Conservation (phyloP, 2,797 vertebrate species). For the Lagocephalus sceleratus region DNA sequence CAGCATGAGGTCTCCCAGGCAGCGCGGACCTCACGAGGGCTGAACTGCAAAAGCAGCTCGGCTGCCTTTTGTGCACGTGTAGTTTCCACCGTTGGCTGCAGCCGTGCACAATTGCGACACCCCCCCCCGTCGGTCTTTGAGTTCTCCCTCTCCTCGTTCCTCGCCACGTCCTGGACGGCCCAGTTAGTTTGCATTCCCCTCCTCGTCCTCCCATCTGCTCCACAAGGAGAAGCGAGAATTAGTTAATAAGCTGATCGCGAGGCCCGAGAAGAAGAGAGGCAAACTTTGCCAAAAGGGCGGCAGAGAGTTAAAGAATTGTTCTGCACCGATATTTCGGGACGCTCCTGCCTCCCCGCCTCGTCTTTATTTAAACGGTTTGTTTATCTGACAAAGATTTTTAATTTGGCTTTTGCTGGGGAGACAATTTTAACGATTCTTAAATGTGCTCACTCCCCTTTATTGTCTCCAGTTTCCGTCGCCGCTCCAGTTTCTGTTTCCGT, state of each 20-base stretch:
- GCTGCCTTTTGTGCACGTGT: no score
- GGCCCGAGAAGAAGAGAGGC: slow-evolving; percentile 33
- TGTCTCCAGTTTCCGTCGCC: not conserved
- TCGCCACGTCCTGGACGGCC: slow-evolving; percentile 34
- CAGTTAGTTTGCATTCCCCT: slow-evolving; percentile 48
- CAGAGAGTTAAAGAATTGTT: slow-evolving; percentile 33
- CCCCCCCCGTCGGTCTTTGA: slow-evolving; percentile 7
- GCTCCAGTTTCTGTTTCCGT: not conserved
- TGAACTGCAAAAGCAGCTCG: no score
- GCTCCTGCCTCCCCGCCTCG: slow-evolving; percentile 4
- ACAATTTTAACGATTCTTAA: not conserved
- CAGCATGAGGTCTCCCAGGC: slow-evolving; percentile 6
- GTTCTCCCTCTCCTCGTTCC: slow-evolving; percentile 34
- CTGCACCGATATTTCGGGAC: slow-evolving; percentile 10
- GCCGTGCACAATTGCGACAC: no score
- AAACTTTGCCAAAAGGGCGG: slow-evolving; percentile 38
- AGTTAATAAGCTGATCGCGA: slow-evolving; percentile 60
- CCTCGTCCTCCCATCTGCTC: slow-evolving; percentile 56
- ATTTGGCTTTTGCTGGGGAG: not conserved
- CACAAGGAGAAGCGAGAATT: slow-evolving; percentile 57
- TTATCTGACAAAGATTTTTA: not conserved
- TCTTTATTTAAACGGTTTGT: slow-evolving; percentile 18
- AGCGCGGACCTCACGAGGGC: not conserved
- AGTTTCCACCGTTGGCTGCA: no score
- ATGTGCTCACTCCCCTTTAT: not conserved